Evolutionary conservation across 2,888 invertebrate genomes (phyloP).

Genomic region (Eremobia ochroleuca): DNA sequence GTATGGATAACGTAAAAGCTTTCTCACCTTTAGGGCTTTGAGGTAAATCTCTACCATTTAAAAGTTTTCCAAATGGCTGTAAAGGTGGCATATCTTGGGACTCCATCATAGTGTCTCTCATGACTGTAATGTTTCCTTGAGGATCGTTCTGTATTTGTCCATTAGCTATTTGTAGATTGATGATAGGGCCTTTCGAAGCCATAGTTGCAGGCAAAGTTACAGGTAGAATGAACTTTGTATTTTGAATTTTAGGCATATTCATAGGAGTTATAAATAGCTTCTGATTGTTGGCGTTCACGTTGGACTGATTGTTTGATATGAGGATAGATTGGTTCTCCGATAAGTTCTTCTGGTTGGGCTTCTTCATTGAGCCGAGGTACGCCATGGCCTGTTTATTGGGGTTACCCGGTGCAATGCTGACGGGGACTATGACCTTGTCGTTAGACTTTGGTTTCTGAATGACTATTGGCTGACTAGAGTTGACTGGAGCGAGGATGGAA

Average conservation of each 20-base stretch:
- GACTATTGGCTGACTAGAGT: slow-evolving; percentile 89
- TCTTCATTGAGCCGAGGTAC: slow-evolving; percentile 91
- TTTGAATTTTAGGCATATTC: slow-evolving; percentile 91
- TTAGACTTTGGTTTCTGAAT: slow-evolving; percentile 90
- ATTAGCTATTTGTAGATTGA: slow-evolving; percentile 93
- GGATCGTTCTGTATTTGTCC: slow-evolving; percentile 92
- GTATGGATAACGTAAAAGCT: slow-evolving; percentile 84
- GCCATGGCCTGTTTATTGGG: slow-evolving; percentile 89
- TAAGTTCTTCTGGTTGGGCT: slow-evolving; percentile 82
- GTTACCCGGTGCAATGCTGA: slow-evolving; percentile 84
- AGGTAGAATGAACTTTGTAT: slow-evolving; percentile 90
- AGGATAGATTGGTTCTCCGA: slow-evolving; percentile 87
- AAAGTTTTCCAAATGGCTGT: slow-evolving; percentile 83
- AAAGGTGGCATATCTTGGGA: slow-evolving; percentile 85
- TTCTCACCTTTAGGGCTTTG: slow-evolving; percentile 82
- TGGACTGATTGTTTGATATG: slow-evolving; percentile 86
- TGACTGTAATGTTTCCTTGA: slow-evolving; percentile 92
- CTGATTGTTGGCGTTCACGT: slow-evolving; percentile 86
- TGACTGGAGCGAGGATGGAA: slow-evolving; percentile 85
- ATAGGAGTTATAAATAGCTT: slow-evolving; percentile 91
- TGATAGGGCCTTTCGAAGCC: slow-evolving; percentile 91
- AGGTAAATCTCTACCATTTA: slow-evolving; percentile 84
- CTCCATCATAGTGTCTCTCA: slow-evolving; percentile 86
- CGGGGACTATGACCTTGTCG: slow-evolving; percentile 89
- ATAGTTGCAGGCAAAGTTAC: slow-evolving; percentile 89